These are phyloP conservation scores for Poeciliopsis infans DNA, from an alignment of 2,797 vertebrate species.

Conservation along the genomic window DNA sequence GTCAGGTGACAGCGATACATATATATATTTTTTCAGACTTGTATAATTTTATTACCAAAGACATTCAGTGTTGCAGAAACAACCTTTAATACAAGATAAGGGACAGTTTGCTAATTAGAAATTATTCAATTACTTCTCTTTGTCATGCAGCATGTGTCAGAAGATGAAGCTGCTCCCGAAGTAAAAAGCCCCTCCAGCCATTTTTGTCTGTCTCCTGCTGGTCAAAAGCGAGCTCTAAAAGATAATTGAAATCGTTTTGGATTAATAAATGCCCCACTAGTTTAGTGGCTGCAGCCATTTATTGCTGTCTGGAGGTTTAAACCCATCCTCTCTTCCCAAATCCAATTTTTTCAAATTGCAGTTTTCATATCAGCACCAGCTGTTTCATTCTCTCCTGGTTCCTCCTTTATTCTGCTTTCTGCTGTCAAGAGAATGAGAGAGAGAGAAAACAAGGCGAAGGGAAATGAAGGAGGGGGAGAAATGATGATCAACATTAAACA, in stretches of 20 bases:
- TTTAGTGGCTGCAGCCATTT: slow-evolving; percentile 20
- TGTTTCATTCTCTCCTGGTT: slow-evolving; percentile 39
- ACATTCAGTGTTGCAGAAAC: background rate
- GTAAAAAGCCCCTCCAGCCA: slow-evolving; percentile 18
- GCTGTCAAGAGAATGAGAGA: slow-evolving; percentile 9
- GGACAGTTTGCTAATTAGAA: slow-evolving; percentile 15
- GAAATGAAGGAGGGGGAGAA: slow-evolving; percentile 38
- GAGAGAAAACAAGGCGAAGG: slow-evolving; percentile 12
- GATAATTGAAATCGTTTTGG: slow-evolving; percentile 60
- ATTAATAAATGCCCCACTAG: slow-evolving; percentile 47
- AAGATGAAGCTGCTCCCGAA: slow-evolving; percentile 17
- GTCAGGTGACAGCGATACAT: background rate
- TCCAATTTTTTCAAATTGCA: slow-evolving; percentile 28
- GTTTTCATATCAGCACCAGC: slow-evolving; percentile 53
- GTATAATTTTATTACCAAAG: slow-evolving; percentile 2
- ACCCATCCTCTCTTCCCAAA: slow-evolving; percentile 8
- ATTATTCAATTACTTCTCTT: slow-evolving; percentile 28
- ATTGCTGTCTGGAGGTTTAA: slow-evolving; percentile 25
- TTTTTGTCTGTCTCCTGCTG: background rate
- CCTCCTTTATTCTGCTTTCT: slow-evolving; percentile 18
- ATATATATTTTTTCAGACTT: background rate
- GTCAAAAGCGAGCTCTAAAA: slow-evolving; percentile 11
- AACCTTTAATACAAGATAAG: slow-evolving; percentile 5
- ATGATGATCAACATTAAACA: slow-evolving; percentile 54
- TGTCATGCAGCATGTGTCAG: slow-evolving; percentile 11